These are phyloP conservation scores for Neolamprologus variostigma DNA, from an alignment of 2,113 vertebrate species.

Conservation along the genomic window DNA sequence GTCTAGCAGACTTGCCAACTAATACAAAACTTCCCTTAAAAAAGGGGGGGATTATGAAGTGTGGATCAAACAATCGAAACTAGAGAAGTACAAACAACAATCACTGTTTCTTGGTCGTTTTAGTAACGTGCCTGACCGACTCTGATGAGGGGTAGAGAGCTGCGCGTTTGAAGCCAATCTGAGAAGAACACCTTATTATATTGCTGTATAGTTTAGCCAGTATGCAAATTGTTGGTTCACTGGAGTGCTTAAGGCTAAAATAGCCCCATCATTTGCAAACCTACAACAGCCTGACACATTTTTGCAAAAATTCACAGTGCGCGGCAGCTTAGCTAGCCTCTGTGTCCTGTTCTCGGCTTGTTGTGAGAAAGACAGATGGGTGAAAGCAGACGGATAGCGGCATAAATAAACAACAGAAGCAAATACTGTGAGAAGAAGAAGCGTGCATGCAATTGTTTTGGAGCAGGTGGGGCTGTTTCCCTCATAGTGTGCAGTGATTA, in stretches of 20 bases:
- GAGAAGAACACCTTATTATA: background rate
- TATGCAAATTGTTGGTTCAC: background rate
- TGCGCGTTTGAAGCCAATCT: rapidly evolving
- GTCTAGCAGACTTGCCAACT: background rate
- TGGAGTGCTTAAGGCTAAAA: background rate
- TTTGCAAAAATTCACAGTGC: background rate
- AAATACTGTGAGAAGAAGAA: conserved; percentile 6
- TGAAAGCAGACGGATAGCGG: background rate
- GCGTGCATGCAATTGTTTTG: conserved; percentile 12
- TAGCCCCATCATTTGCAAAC: background rate
- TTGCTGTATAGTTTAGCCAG: background rate
- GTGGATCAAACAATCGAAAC: background rate
- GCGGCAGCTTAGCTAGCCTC: background rate
- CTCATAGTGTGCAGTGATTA: conserved; percentile 60
- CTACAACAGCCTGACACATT: background rate
- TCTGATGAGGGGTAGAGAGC: background rate
- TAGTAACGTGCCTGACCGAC: background rate
- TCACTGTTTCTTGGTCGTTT: background rate
- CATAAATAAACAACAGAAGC: conserved; percentile 17
- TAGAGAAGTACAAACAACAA: background rate
- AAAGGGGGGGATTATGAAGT: background rate
- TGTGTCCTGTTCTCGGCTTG: background rate
- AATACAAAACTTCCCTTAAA: background rate
- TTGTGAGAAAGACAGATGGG: background rate
- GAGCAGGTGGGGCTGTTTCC: conserved; percentile 54